These are phyloP conservation scores for Aleiodes leptofemur DNA, from an alignment of 2,888 invertebrate species.

Conservation along the genomic window DNA sequence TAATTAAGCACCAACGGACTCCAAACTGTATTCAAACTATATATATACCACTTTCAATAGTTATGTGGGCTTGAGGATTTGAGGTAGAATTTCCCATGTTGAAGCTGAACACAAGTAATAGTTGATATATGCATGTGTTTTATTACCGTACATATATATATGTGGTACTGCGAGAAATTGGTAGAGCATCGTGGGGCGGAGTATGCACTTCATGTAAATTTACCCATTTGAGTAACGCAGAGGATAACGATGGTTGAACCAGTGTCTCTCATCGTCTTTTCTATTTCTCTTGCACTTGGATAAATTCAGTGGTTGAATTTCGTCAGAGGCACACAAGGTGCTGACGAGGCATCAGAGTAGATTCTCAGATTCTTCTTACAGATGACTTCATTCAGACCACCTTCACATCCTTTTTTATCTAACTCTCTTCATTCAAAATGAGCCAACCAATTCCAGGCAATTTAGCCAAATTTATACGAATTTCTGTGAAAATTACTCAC, in stretches of 20 bases:
- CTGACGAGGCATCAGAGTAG: constrained; percentile 47
- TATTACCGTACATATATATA: not conserved
- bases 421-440: constrained; percentile 18
- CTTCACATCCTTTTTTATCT: constrained; percentile 22
- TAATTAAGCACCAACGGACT: constrained; percentile 58
- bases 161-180: constrained; percentile 13
- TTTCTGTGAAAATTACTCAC: not conserved
- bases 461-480: not conserved
- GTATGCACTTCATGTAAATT: constrained; percentile 50
- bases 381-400: constrained; percentile 12
- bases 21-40: constrained; percentile 45
- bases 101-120: constrained; percentile 29
- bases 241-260: constrained; percentile 8
- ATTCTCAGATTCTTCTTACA: constrained; percentile 14
- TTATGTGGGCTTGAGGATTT: constrained; percentile 23
- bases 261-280: constrained; percentile 22
- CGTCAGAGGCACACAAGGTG: constrained; percentile 47
- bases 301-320: constrained; percentile 51
- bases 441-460: constrained; percentile 33
- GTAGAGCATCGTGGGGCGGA: constrained; percentile 13
- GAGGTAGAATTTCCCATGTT: constrained; percentile 25
- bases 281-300: constrained; percentile 37
- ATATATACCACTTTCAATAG: constrained; percentile 28
- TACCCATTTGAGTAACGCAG: constrained; percentile 36
- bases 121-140: constrained; percentile 27